phyloP scores from a whole-genome alignment of 1,140 invertebrate species.

The Trachelipus rathkii region DNA sequence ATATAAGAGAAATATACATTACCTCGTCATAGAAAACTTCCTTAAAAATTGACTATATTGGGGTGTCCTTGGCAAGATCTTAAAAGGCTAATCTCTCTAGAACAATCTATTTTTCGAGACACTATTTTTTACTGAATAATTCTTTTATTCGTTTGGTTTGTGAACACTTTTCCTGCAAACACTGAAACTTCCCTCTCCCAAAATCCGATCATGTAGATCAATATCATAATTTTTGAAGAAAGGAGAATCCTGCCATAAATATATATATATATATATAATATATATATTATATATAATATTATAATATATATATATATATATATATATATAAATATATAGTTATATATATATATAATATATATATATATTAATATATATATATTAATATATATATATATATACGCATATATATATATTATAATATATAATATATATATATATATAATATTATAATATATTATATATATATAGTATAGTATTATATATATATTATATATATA shows the following conservation, averaged over 20 bases:
- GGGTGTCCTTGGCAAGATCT: background rate
- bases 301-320: too few species aligned
- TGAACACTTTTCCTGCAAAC: background rate
- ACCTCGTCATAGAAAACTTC: conserved; percentile 7
- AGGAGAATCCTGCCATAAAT: background rate
- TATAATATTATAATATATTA: too few species aligned
- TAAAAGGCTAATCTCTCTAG: background rate
- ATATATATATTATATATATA: too few species aligned
- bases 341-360: too few species aligned
- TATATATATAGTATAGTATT: too few species aligned
- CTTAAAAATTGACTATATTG: background rate
- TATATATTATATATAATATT: too few species aligned
- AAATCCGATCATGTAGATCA: background rate
- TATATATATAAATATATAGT: too few species aligned
- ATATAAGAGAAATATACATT: background rate
- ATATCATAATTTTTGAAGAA: background rate
- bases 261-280: too few species aligned
- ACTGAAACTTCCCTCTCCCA: background rate
- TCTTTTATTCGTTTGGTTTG: background rate
- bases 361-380: too few species aligned
- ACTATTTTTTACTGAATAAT: background rate
- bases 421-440: too few species aligned
- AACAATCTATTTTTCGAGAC: conserved; percentile 3
- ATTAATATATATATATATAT: too few species aligned
- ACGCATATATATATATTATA: too few species aligned